phyloP scores from a whole-genome alignment of 2,888 invertebrate species.

The Stenurella melanura region DNA sequence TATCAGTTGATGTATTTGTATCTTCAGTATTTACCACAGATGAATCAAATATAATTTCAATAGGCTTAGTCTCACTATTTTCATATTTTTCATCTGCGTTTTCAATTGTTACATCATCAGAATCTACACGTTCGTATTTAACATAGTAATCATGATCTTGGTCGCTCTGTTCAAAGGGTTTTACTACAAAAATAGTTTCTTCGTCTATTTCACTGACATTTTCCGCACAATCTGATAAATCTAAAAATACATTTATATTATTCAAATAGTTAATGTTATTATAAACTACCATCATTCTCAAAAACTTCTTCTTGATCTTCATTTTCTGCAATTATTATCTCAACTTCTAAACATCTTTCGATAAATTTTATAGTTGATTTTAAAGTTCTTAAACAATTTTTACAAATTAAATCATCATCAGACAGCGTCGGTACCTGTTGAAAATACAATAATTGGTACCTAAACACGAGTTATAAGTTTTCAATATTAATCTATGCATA shows the following conservation, averaged over 20 bases:
- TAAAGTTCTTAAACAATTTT: conserved; percentile 10
- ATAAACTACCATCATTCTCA: background rate
- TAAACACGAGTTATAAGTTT: background rate
- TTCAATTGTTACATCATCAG: background rate
- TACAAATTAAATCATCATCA: conserved; percentile 17
- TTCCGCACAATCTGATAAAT: background rate
- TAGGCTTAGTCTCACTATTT: background rate
- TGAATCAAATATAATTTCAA: background rate
- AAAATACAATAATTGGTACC: background rate
- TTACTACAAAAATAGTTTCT: background rate
- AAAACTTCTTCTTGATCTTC: background rate
- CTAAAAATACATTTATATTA: background rate
- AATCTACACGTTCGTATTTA: conserved; percentile 1
- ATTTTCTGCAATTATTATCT: background rate
- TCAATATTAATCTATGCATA: conserved; percentile 5
- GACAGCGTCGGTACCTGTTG: conserved; percentile 12
- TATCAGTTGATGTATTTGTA: background rate
- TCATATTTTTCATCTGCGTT: background rate
- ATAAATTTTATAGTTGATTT: conserved; percentile 13
- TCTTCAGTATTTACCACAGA: background rate
- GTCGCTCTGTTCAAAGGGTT: background rate
- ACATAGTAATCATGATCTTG: conserved; percentile 17
- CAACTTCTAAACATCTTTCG: conserved; percentile 26
- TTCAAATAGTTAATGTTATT: background rate
- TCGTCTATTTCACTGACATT: background rate